phyloP scores from a whole-genome alignment of 2,113 vertebrate species.

The Nothocercus nigrocapillus region DNA sequence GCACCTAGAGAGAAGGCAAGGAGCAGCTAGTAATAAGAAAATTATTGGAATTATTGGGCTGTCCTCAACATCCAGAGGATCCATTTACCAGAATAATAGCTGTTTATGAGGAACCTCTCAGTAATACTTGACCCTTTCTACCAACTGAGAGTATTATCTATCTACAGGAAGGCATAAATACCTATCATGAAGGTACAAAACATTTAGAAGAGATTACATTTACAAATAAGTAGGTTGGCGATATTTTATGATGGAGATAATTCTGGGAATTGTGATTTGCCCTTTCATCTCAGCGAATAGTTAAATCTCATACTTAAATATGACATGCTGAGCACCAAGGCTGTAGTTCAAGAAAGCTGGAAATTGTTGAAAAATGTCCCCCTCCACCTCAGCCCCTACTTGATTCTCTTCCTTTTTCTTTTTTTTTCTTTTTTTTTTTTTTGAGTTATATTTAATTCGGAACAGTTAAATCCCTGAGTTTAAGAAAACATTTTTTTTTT shows the following conservation, averaged over 20 bases:
- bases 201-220: neutral
- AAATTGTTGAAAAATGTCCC: neutral
- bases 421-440: neutral
- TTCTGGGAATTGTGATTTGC: neutral
- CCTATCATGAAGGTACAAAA: neutral
- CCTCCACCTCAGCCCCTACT: rapidly evolving
- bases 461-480: neutral
- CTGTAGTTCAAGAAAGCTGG: neutral
- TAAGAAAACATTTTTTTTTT: neutral
- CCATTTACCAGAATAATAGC: neutral
- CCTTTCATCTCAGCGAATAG: neutral
- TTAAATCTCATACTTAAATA: neutral
- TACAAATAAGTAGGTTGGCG: neutral
- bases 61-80: neutral
- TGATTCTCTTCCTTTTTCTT: neutral
- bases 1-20: neutral
- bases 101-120: neutral
- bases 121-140: neutral
- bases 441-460: neutral
- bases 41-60: slow-evolving; percentile 35
- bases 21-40: slow-evolving; percentile 2
- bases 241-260: neutral
- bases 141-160: neutral
- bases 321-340: neutral
- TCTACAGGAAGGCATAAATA: neutral